phyloP scores from a whole-genome alignment of 2,113 vertebrate species.

The Nothocercus nigrocapillus region DNA sequence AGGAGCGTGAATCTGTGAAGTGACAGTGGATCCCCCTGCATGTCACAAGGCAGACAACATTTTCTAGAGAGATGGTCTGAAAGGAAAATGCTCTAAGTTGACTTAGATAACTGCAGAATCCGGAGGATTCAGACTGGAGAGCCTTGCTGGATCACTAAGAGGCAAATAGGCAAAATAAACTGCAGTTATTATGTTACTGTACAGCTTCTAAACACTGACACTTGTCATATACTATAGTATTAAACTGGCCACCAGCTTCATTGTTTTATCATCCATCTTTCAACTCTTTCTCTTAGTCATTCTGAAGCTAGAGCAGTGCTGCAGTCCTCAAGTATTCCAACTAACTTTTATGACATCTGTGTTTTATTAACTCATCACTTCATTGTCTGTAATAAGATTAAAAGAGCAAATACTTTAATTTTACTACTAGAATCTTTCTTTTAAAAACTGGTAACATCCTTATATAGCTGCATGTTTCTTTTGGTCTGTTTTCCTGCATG shows the following conservation, averaged over 20 bases:
- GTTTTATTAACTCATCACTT: neutral
- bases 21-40: neutral
- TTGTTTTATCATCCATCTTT: neutral
- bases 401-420: neutral
- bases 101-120: too few species aligned
- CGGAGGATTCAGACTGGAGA: neutral
- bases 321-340: neutral
- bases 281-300: neutral
- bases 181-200: neutral
- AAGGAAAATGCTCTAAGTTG: neutral
- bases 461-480: neutral
- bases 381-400: neutral
- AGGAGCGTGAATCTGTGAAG: neutral
- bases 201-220: neutral
- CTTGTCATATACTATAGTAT: neutral
- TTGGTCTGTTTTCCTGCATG: neutral
- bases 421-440: neutral
- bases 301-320: neutral
- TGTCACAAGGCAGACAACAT: neutral
- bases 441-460: neutral
- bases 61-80: neutral
- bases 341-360: neutral
- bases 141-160: neutral
- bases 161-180: neutral
- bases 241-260: neutral